Evolutionary conservation across 2,113 vertebrate genomes (phyloP), one percentile per base, ranked within the genome.

Genomic region (Nibea coibor): DNA sequence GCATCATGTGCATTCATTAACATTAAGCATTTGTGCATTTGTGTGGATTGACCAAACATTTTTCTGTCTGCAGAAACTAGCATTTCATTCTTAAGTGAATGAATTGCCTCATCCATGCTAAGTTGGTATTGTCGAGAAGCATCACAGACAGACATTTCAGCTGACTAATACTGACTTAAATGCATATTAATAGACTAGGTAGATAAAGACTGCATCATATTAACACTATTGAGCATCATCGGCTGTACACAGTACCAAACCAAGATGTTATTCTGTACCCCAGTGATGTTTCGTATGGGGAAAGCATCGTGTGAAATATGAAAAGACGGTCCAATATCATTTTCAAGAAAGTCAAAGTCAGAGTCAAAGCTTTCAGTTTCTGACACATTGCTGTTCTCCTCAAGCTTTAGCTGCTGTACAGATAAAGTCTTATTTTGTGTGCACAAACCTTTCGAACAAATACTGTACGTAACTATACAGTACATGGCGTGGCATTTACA

Each of bases 401-500:
- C 14, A 68, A 69, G 43, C 12, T 11, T 58, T 22, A 69, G 39
- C 28, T 67, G 39, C 43, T 61, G 28, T 59, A 28, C 12, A 39
- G 53, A 78, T 51, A 79, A 64, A 67, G 11, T 72, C 19, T 39
- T 42, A 24, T 50, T 42, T 58, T 68, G 19, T 68, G 51, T 69
- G 45, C 54, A 61, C 4, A 73, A 67, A 67, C 57, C 20, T 58
- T 24, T 70, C 4, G 4, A 39, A 72, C 24, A 65, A 76, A 70
- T 71, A 50, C 26, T 54, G 16, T 17, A 69, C 65, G 66, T 58
- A 75, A 67, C 63, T 22, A 68, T 58, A 66, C 31, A 6, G 31
- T 35, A 35, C 54, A 74, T 3, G 43, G 17, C 69, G 43, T 58
- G 53, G 62, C 65, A 63, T 85, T 89, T 83, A 87, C 78, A 90